Base-by-base conservation (phyloP, 1,140 invertebrate genomes). In the Sitophilus oryzae region DNA sequence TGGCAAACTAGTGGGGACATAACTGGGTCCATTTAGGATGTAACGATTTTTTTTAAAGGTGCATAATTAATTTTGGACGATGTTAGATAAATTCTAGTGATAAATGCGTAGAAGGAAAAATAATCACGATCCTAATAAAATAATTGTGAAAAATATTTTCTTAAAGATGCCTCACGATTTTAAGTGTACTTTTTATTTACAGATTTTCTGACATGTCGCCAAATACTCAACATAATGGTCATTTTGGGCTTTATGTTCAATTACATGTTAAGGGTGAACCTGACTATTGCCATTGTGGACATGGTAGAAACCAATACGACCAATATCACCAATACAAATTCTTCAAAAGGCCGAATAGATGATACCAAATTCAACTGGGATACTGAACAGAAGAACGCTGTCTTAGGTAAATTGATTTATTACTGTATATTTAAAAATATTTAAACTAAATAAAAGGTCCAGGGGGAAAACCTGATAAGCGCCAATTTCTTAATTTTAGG, bases 251-350 rank as follows among this genome's bases (percentile, higher is more conserved):
- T 91, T 72, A 89, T 90, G 84, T 76, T 89, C 72, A 90, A 91
- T 68, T 93, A 93, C 76, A 88, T 91, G 71, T 72, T 93, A 10
- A 77, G 91, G 23, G 88, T 93, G 2, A 93, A 93, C 73, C 76
- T 93, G 11, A 92, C 89, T 49, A 89, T 93, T 37, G 89, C 89
- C 51, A 90, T 95, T 44, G 88, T 93, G 6, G 87, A 85, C 54
- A 93, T 93, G 91, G 80, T 86, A 6, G 74, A 77, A 66, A 71
- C 74, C 61, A 78, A 73, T 44, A 66, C 40, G 66, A 36, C 2
- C 22, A 47, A 50, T 30, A 21, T 2, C 9, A 47, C 49, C 20
- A 57, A 36, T 8, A 19, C 51, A 54, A 40, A 46, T 47, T 40
- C 56, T 5, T 25, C 49, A 41, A 49, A 25, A 43, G 23, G 34